Evolutionary conservation across 2,888 invertebrate species (phyloP).

Genomic region (Baccha elongata): DNA sequence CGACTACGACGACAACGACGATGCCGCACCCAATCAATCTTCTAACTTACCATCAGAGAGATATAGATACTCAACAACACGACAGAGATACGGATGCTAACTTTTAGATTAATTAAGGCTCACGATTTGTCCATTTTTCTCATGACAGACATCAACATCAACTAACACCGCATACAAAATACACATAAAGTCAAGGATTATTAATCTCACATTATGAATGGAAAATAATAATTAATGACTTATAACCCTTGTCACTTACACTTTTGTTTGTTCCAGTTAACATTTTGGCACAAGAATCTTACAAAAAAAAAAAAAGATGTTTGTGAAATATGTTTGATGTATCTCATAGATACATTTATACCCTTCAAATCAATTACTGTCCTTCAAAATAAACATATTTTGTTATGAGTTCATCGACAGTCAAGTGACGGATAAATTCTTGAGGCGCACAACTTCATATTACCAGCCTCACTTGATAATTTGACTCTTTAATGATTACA

Average conservation of each 20-base stretch:
- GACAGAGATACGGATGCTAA: constrained; percentile 19
- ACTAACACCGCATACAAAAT: constrained; percentile 27
- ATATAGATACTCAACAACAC: not conserved
- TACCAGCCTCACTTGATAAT: not conserved
- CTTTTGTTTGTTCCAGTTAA: constrained; percentile 41
- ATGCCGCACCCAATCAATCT: constrained; percentile 12
- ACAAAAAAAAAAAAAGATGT: not conserved
- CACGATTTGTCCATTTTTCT: constrained; percentile 53
- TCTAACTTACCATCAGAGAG: not conserved
- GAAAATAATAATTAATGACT: constrained; percentile 39
- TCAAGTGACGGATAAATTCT: constrained; percentile 23
- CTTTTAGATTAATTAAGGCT: constrained; percentile 25
- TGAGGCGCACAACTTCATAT: not conserved
- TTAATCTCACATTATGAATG: constrained; percentile 58
- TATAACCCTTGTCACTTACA: constrained; percentile 42
- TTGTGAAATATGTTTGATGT: not conserved
- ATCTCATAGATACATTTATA: not conserved
- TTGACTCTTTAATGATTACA: not conserved
- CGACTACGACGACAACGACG: not conserved
- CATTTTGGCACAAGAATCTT: constrained; percentile 25
- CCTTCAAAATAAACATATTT: constrained; percentile 16
- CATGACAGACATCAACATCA: constrained; percentile 42
- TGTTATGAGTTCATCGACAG: constrained; percentile 34
- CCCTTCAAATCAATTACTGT: not conserved
- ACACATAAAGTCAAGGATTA: constrained; percentile 30